Percentiles rank a stretch among this genome's conserved stretches.
Conservation (phyloP, 1,140 invertebrate genomes). For the Artemia franciscana region DNA sequence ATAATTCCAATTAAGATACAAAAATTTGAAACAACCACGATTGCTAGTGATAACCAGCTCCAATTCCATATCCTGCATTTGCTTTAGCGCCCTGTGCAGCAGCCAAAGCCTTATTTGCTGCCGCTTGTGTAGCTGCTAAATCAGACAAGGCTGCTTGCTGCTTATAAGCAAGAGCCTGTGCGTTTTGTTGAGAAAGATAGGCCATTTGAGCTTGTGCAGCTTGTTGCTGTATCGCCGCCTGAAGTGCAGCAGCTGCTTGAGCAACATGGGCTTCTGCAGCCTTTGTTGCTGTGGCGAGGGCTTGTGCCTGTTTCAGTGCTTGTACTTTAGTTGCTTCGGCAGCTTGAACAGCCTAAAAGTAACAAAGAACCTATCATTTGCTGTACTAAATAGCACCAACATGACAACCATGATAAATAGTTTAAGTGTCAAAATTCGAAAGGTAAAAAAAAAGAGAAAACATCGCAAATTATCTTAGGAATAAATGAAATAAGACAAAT, state of each 20-base stretch:
- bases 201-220: conserved; percentile 15
- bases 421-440: too few species aligned
- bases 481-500: too few species aligned
- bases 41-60: too few species aligned
- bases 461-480: too few species aligned
- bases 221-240: conserved; percentile 12
- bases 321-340: conserved; percentile 16
- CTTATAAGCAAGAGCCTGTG: conserved; percentile 15
- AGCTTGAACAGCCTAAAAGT: conserved; percentile 12
- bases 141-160: conserved; percentile 15
- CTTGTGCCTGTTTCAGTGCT: conserved; percentile 14
- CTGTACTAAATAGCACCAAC: too few species aligned
- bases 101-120: conserved; percentile 12
- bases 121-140: conserved; percentile 15
- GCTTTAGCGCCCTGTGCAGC: conserved; percentile 13
- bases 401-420: too few species aligned
- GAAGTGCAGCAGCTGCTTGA: conserved; percentile 13
- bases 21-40: too few species aligned
- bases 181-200: conserved; percentile 15
- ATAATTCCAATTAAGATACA: too few species aligned
- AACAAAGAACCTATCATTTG: not conserved
- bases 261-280: conserved; percentile 15
- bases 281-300: conserved; percentile 12
- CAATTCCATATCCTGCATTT: too few species aligned
- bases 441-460: too few species aligned